Conservation (phyloP, 1,140 invertebrate genomes). For the Drosophila suzukii region DNA sequence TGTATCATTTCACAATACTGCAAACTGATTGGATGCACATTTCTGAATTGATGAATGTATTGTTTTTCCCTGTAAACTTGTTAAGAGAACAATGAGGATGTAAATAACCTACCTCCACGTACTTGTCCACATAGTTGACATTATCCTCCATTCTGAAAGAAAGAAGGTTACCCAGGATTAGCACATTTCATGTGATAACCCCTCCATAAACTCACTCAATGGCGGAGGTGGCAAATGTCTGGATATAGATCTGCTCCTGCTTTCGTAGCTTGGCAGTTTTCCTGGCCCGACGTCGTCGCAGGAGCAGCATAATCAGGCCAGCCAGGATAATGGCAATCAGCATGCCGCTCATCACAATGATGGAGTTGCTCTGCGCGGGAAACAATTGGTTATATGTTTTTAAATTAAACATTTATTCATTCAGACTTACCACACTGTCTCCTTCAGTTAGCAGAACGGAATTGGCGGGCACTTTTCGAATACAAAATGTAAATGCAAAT, state of each 20-base stretch:
- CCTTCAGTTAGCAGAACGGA: conserved; percentile 39
- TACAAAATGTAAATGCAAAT: not conserved
- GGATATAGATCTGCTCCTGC: conserved; percentile 63
- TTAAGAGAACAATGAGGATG: too few relatives aligned
- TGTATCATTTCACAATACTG: too few relatives aligned
- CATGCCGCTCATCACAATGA: conserved; percentile 56
- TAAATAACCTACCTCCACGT: conserved; percentile 64
- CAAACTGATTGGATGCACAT: too few relatives aligned
- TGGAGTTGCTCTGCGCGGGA: conserved; percentile 44
- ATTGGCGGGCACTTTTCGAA: conserved; percentile 54
- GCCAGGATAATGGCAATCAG: conserved; percentile 53
- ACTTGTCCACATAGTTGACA: conserved; percentile 79
- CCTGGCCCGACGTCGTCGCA: conserved; percentile 38
- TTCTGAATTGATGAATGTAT: too few relatives aligned
- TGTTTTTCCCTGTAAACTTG: too few relatives aligned
- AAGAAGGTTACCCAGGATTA: not conserved
- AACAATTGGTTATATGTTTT: not conserved
- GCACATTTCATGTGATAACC: fast-evolving
- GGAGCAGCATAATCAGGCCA: conserved; percentile 37
- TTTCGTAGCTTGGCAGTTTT: conserved; percentile 50
- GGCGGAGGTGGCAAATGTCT: conserved; percentile 54
- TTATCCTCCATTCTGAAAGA: conserved; percentile 75
- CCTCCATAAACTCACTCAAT: conserved; percentile 50
- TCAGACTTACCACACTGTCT: conserved; percentile 46
- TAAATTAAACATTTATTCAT: too few relatives aligned